Base-by-base conservation (phyloP, 37 sponge, comb jelly and placozoan species). In the Mnemiopsis leidyi region DNA sequence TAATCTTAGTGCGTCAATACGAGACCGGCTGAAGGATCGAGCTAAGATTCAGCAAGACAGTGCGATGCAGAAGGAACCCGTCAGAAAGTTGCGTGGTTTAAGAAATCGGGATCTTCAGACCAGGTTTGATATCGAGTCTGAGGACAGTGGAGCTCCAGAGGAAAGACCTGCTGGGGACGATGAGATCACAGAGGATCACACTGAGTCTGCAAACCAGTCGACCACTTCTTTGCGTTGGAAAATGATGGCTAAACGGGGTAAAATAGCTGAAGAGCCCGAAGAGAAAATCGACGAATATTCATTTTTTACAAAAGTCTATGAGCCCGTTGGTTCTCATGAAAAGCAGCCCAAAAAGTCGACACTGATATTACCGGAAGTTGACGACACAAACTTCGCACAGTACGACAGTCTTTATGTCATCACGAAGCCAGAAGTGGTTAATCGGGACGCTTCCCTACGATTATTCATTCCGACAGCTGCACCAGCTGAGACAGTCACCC, bases 301-400 rank as follows among this genome's bases (percentile, higher is more conserved):
- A 5, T 85, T 85, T 33, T 85, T 85, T 37, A 85, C 90, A 16
- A 85, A 85, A 33, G 90, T 32, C 61, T 85, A 85, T 37, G 61
- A 85, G 21, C 79, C 36, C 36, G 36, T 34, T 32, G 79, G 79
- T 9, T 33, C 0, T 2, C 36, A 77, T 32, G 32, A 31, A 32
- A 26, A 34, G 36, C 79, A 28, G 79, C 35, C 61, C 61, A 48
- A 48, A 13, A 48, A 32, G 32, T 77, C 32, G 36, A 5, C 32
- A 3, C 90, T 20, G 48, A 85, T 25, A 71, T 23, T 71, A 71
- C 40, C 90, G 21, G 90, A 85, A 38, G 35, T 40, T 20, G 90
- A 40, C 48, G 90, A 85, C 24, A 37, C 61, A 5, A 40, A 38
- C 61, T 40, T 85, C 23, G 40, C 90, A 18, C 90, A 85, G 26